Conservation (phyloP, 92 coral and sea anemone species). For the Epizoanthus scotinus region DNA sequence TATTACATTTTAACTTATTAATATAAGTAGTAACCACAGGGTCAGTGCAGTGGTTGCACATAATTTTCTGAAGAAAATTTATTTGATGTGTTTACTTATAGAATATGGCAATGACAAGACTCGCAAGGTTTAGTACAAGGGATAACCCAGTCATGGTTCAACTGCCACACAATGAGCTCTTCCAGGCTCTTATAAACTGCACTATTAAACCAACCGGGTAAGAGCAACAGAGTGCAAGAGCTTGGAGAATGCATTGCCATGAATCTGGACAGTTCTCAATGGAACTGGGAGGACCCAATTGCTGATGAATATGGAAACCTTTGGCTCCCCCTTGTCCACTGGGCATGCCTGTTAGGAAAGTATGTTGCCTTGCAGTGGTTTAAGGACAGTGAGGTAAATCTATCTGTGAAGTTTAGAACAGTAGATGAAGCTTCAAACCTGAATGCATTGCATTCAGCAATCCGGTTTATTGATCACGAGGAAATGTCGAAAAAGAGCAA, state of each 20-base stretch:
- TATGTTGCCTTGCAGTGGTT: slow-evolving; percentile 21
- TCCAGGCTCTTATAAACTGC: slow-evolving; percentile 22
- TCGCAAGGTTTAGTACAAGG: not conserved
- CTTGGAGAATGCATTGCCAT: not conserved
- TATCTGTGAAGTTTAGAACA: slow-evolving; percentile 5
- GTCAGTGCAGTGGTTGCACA: too few relatives aligned
- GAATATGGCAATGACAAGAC: not conserved
- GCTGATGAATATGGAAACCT: slow-evolving; percentile 28
- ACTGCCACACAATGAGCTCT: slow-evolving; percentile 24
- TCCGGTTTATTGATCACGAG: slow-evolving; percentile 21
- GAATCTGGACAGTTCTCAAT: not conserved
- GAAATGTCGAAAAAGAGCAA: not conserved
- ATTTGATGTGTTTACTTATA: not conserved
- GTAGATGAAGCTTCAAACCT: not conserved
- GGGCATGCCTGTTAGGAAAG: slow-evolving; percentile 35
- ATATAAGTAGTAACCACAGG: too few relatives aligned
- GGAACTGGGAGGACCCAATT: slow-evolving; percentile 16
- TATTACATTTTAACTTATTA: too few relatives aligned
- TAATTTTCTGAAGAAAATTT: not conserved
- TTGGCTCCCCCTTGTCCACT: slow-evolving; percentile 38
- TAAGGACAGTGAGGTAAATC: slow-evolving; percentile 6
- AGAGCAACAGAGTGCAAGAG: slow-evolving; percentile 8
- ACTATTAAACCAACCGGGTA: not conserved
- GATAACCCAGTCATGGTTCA: not conserved
- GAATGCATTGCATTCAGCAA: slow-evolving; percentile 33